These are phyloP conservation scores for Caenorhabditis tropicalis DNA, from an alignment of 1,140 invertebrate species.

Conservation along the genomic window DNA sequence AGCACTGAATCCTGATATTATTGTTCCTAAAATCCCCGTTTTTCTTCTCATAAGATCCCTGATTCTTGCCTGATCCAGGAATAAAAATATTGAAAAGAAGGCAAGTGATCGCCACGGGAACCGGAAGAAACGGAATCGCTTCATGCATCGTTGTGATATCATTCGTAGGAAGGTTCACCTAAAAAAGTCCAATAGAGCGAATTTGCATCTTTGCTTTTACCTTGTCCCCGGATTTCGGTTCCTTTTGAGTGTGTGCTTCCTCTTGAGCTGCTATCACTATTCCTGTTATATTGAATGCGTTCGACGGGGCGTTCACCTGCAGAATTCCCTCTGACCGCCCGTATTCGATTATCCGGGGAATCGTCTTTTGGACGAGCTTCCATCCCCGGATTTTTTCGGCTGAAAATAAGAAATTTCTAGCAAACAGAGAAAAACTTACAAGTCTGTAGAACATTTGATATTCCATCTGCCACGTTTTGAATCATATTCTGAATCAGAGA, in stretches of 20 bases:
- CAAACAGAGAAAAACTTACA: slow-evolving; percentile 16
- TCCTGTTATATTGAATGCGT: slow-evolving; percentile 68
- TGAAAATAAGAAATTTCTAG: slow-evolving; percentile 36
- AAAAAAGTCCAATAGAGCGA: not conserved
- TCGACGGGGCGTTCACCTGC: slow-evolving; percentile 57
- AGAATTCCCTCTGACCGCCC: slow-evolving; percentile 69
- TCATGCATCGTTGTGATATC: slow-evolving; percentile 76
- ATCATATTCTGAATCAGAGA: slow-evolving; percentile 57
- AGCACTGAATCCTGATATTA: slow-evolving; percentile 70
- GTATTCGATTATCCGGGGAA: slow-evolving; percentile 70
- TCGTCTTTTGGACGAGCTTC: slow-evolving; percentile 68
- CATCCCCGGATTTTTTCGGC: slow-evolving; percentile 61
- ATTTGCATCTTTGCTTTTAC: slow-evolving; percentile 38
- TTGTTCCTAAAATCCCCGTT: slow-evolving; percentile 25
- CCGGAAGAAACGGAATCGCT: slow-evolving; percentile 86
- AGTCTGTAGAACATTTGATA: slow-evolving; percentile 62
- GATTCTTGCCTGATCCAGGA: slow-evolving; percentile 81
- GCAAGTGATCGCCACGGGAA: slow-evolving; percentile 84
- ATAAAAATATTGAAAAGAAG: slow-evolving; percentile 84
- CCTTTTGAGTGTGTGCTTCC: slow-evolving; percentile 67
- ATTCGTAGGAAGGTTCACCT: slow-evolving; percentile 68
- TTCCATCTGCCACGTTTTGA: slow-evolving; percentile 61
- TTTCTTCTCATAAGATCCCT: not conserved
- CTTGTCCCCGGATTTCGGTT: slow-evolving; percentile 65
- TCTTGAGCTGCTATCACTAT: slow-evolving; percentile 71